These are phyloP conservation scores for Tapera naevia DNA, from an alignment of 2,797 vertebrate genomes.

Conservation along the genomic window DNA sequence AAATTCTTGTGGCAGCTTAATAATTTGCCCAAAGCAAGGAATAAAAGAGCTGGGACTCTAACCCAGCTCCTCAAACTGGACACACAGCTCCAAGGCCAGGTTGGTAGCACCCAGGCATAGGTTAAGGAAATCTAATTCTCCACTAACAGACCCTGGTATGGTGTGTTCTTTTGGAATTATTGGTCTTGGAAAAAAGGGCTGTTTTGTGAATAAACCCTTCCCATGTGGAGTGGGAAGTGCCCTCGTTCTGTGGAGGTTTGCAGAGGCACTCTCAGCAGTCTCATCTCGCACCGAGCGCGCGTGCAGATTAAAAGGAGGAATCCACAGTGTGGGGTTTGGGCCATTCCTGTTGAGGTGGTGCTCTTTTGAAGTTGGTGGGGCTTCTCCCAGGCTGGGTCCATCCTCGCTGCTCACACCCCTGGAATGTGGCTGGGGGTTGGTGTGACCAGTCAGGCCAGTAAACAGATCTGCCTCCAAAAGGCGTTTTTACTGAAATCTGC, in stretches of 20 bases:
- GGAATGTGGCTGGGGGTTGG: constrained; percentile 23
- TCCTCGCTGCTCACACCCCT: background rate
- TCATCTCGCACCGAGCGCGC: fast-evolving
- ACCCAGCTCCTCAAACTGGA: background rate
- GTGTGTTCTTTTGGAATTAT: background rate
- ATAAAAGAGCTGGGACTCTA: background rate
- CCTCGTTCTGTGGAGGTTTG: fast-evolving
- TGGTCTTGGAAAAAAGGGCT: background rate
- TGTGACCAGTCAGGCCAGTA: constrained; percentile 36
- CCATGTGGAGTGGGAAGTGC: fast-evolving
- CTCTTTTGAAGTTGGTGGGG: constrained; percentile 27
- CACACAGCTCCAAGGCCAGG: background rate
- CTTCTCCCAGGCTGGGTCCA: constrained; percentile 1
- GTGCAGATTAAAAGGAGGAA: background rate
- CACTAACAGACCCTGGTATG: background rate
- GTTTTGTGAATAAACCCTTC: background rate
- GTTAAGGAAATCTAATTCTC: background rate
- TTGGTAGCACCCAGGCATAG: background rate
- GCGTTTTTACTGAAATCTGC: constrained; percentile 54
- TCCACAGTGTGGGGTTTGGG: background rate
- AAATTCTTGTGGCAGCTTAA: background rate
- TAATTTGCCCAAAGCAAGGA: constrained; percentile 17
- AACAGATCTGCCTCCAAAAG: constrained; percentile 30
- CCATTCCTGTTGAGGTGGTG: background rate
- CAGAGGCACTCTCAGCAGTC: constrained; percentile 17